These are phyloP conservation scores for Plectropomus leopardus DNA, from an alignment of 2,113 vertebrate species.

Conservation along the genomic window DNA sequence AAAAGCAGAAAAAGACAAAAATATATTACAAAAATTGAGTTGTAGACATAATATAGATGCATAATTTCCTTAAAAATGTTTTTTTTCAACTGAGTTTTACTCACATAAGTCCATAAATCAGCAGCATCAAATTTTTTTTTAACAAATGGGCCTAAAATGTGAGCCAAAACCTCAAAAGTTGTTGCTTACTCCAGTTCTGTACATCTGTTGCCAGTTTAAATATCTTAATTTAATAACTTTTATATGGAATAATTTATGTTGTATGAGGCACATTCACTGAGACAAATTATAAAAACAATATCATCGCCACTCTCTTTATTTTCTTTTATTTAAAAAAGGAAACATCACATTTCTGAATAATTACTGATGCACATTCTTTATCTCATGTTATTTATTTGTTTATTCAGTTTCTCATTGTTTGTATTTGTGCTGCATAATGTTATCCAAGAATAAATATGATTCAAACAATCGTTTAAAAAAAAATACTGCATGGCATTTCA, in stretches of 20 bases:
- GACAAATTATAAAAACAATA: neutral
- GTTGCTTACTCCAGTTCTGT: no score
- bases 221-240: no score
- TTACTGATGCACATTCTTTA: neutral
- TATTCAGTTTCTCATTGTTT: neutral
- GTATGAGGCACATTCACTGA: neutral
- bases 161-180: no score
- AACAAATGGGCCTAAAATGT: no score
- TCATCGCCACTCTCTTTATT: neutral
- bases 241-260: no score
- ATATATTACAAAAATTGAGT: neutral
- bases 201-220: no score
- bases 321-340: conserved; percentile 7
- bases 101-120: no score
- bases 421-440: neutral
- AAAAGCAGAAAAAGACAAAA: neutral
- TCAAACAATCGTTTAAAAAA: conserved; percentile 10
- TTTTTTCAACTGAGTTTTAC: no score
- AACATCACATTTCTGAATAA: conserved; percentile 17
- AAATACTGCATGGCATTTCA: conserved; percentile 17
- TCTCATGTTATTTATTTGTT: neutral
- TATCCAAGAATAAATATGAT: conserved; percentile 37
- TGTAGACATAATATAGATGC: neutral
- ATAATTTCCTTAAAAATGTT: neutral
- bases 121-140: no score